phyloP scores from a whole-genome alignment of 2,797 vertebrate species.

The Eupleurogrammus muticus region DNA sequence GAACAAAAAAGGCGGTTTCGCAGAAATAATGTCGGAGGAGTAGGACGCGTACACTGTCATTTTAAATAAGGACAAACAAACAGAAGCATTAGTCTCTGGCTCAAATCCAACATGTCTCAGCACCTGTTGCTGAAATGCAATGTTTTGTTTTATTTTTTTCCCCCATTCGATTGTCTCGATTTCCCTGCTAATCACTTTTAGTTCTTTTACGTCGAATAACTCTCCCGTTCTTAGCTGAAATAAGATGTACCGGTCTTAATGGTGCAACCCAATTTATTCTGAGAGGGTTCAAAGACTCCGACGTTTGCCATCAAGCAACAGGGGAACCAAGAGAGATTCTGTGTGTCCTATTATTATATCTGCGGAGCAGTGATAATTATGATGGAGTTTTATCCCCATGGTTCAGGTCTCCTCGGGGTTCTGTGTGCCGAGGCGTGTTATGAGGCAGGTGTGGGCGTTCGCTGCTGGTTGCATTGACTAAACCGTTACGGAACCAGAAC shows the following conservation, averaged over 20 bases:
- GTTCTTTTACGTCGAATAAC: constrained; percentile 5
- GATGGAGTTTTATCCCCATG: constrained; percentile 15
- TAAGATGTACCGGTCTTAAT: constrained; percentile 10
- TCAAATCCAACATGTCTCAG: constrained; percentile 27
- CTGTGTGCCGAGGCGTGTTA: background rate
- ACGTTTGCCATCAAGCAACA: constrained; percentile 15
- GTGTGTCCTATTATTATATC: constrained; percentile 10
- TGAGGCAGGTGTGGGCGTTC: constrained; percentile 17
- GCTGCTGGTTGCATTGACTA: background rate
- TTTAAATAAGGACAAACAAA: constrained; percentile 45
- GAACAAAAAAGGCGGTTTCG: constrained; percentile 37
- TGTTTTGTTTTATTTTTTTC: constrained; percentile 5
- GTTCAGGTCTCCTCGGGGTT: constrained; percentile 19
- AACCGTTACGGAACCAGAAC: background rate
- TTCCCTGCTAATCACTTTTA: constrained; percentile 17
- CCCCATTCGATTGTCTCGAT: constrained; percentile 15
- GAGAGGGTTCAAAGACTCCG: constrained; percentile 19
- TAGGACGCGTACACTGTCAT: constrained; percentile 26
- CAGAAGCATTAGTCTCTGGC: constrained; percentile 8
- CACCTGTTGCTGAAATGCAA: constrained; percentile 31
- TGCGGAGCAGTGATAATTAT: constrained; percentile 19
- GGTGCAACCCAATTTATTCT: constrained; percentile 20
- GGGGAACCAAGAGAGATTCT: background rate
- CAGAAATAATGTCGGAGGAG: constrained; percentile 34
- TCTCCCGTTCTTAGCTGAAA: constrained; percentile 26